phyloP scores from a whole-genome alignment of 2,113 vertebrate species.

The Oenanthe melanoleuca region DNA sequence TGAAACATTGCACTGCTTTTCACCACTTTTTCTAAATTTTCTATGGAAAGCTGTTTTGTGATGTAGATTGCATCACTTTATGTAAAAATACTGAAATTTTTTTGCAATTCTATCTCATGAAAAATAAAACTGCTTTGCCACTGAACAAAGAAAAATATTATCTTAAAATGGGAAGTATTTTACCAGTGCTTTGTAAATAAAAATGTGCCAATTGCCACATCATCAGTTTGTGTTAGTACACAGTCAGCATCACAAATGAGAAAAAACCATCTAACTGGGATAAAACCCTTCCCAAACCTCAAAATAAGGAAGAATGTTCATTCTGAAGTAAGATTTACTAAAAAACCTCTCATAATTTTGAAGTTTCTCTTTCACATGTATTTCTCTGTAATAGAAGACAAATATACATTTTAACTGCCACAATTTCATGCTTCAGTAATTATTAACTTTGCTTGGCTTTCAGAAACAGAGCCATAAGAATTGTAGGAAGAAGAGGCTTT shows the following conservation, averaged over 20 bases:
- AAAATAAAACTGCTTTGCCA: background rate
- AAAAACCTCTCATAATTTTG: fast-evolving
- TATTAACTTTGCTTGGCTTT: background rate
- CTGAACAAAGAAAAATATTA: background rate
- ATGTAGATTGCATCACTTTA: background rate
- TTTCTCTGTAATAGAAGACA: background rate
- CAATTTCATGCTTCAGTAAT: background rate
- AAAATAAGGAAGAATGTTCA: background rate
- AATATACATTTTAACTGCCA: background rate
- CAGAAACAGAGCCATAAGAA: background rate
- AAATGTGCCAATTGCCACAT: background rate
- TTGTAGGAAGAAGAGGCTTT: background rate
- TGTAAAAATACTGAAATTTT: background rate
- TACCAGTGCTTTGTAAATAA: background rate
- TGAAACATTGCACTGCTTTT: background rate
- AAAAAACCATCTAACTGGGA: background rate
- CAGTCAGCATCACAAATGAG: background rate
- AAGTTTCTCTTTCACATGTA: background rate
- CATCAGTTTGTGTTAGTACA: background rate
- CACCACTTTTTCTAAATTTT: background rate
- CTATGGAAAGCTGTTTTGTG: background rate
- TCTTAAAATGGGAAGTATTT: background rate
- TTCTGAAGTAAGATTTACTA: background rate
- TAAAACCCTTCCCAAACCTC: background rate
- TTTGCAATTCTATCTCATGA: background rate